These are phyloP conservation scores for Heterohyrax brucei DNA, from an alignment of 2,797 vertebrate genomes.

Conservation along the genomic window DNA sequence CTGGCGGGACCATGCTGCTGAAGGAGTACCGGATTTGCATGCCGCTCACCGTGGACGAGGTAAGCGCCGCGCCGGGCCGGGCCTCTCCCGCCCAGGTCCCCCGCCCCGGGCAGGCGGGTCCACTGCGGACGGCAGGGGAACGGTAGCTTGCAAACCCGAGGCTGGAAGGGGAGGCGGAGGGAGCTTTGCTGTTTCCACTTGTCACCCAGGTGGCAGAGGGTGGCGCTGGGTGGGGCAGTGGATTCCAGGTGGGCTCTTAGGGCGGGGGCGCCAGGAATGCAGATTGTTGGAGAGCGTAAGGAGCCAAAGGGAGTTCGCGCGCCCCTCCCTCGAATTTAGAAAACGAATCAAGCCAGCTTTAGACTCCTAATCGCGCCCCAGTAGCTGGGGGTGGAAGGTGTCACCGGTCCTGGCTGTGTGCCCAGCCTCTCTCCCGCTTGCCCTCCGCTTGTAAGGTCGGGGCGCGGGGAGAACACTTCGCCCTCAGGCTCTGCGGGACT, in stretches of 20 bases:
- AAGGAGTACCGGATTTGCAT: constrained; percentile 99
- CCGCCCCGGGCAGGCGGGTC: background rate
- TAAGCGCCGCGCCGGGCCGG: constrained; percentile 89
- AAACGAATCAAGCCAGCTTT: background rate
- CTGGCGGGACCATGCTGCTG: constrained; percentile 95
- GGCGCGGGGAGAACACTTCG: background rate
- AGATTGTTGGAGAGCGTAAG: background rate
- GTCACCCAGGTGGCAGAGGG: constrained; percentile 54
- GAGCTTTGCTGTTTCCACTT: constrained; percentile 29
- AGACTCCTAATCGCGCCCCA: background rate
- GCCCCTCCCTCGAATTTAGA: constrained; percentile 61
- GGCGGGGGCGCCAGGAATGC: background rate
- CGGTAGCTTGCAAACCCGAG: background rate
- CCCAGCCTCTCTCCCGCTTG: background rate
- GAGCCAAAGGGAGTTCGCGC: constrained; percentile 51
- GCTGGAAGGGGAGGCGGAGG: background rate
- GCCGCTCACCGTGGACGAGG: constrained; percentile 98
- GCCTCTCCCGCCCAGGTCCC: constrained; percentile 50
- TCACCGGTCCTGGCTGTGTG: background rate
- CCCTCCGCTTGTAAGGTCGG: background rate
- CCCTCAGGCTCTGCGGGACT: constrained; percentile 11
- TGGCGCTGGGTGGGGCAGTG: constrained; percentile 68
- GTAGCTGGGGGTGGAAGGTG: background rate
- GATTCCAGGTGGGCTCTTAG: constrained; percentile 66
- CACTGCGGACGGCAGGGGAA: constrained; percentile 38